Conservation (phyloP, 2,797 vertebrate species). For the Lepus oiostolus region DNA sequence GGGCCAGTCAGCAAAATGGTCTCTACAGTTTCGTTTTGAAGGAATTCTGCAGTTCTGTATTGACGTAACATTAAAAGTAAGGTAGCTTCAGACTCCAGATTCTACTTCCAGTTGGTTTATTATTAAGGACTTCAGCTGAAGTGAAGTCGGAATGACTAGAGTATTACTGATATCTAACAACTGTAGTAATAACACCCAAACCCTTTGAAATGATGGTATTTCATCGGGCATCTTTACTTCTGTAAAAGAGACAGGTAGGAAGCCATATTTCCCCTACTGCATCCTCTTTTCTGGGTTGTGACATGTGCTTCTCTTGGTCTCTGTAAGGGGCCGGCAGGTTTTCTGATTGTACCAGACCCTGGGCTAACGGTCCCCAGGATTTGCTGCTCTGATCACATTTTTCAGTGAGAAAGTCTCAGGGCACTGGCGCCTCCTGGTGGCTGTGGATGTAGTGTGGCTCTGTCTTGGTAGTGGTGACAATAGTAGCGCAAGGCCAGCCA, state of each 20-base stretch:
- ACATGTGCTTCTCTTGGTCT: not conserved
- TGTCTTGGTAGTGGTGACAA: too few relatives aligned
- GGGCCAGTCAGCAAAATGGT: not conserved
- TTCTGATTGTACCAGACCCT: not conserved
- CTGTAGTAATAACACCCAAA: not conserved
- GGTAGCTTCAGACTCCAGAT: not conserved
- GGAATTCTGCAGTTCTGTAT: not conserved
- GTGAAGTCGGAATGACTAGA: not conserved
- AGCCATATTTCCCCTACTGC: not conserved
- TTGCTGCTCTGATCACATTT: not conserved
- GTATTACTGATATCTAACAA: not conserved
- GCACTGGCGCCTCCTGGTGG: not conserved
- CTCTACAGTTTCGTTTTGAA: not conserved
- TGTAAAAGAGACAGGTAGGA: not conserved
- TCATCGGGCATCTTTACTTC: not conserved
- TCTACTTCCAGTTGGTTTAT: not conserved
- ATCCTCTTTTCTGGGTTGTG: accelerated
- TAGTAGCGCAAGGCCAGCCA: too few relatives aligned
- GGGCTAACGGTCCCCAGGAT: not conserved
- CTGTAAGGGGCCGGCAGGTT: not conserved
- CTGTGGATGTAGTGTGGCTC: not conserved
- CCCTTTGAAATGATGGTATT: not conserved
- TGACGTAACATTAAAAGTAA: not conserved
- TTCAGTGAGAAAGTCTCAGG: not conserved
- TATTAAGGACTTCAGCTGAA: not conserved